phyloP scores from a whole-genome alignment of 2,113 vertebrate species.

The Scartelaos histophorus region DNA sequence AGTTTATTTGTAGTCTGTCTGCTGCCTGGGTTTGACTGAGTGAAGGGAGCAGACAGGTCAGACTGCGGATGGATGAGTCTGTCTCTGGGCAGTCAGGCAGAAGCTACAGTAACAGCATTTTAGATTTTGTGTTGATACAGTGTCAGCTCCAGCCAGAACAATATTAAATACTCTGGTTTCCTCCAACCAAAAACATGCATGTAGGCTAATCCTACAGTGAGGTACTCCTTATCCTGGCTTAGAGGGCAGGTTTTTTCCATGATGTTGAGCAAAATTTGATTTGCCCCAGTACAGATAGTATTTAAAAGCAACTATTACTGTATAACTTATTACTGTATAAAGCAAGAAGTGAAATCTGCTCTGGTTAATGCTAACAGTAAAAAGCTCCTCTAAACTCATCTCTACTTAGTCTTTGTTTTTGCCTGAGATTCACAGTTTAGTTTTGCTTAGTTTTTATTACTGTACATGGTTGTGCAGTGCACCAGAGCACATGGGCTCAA shows the following conservation, averaged over 20 bases:
- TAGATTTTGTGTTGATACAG: conserved; percentile 1
- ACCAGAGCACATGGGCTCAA: too few relatives aligned
- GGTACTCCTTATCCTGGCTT: neutral
- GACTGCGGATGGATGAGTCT: neutral
- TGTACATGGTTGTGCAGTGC: too few relatives aligned
- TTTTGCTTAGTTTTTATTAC: too few relatives aligned
- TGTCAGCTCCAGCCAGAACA: neutral
- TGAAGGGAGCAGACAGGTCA: conserved; percentile 8
- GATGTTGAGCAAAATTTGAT: neutral
- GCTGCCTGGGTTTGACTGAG: neutral
- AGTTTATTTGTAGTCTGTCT: conserved; percentile 8
- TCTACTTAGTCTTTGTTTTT: too few relatives aligned
- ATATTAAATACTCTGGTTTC: neutral
- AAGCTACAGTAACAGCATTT: conserved; percentile 9
- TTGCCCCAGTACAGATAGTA: too few relatives aligned
- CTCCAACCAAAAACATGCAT: neutral
- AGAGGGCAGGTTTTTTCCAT: neutral
- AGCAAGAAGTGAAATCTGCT: too few relatives aligned
- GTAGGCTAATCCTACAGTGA: neutral
- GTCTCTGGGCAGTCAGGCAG: conserved; percentile 6
- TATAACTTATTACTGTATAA: too few relatives aligned
- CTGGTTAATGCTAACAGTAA: too few relatives aligned
- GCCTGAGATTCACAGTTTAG: too few relatives aligned
- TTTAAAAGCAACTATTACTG: too few relatives aligned
- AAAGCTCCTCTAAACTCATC: too few relatives aligned